Evolutionary conservation across 2,797 vertebrate genomes (phyloP).

Genomic region (Mycteria americana): DNA sequence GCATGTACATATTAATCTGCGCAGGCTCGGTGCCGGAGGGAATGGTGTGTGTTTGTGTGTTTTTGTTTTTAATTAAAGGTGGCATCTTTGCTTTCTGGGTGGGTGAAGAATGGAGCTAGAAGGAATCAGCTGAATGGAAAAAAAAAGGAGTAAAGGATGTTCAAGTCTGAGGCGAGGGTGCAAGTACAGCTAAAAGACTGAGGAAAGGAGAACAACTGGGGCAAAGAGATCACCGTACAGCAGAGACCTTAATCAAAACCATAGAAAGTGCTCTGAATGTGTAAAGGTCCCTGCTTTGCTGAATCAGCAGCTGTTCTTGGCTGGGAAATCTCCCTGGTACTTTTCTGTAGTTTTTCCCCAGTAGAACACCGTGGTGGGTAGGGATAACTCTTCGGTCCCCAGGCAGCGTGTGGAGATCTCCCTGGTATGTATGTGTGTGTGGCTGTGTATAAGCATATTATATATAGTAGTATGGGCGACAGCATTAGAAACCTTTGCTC

Average conservation of each 20-base stretch:
- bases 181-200: neutral
- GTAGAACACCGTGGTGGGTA: neutral
- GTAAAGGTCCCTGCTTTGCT: neutral
- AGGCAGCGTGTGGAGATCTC: neutral
- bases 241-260: neutral
- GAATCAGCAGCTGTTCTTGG: neutral
- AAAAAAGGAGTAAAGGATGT: neutral
- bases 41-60: neutral
- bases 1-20: conserved; percentile 32
- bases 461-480: neutral
- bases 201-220: neutral
- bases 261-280: neutral
- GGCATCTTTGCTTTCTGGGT: conserved; percentile 7
- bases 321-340: neutral
- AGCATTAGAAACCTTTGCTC: neutral
- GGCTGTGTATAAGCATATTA: neutral
- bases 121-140: neutral
- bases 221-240: neutral
- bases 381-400: neutral
- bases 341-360: neutral
- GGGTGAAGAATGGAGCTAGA: neutral
- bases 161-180: neutral
- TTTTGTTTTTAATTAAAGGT: conserved; percentile 55
- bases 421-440: neutral
- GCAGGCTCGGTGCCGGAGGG: conserved; percentile 1